Evolutionary conservation across 1,140 invertebrate genomes (phyloP).

Genomic region (Steinernema khuongi): DNA sequence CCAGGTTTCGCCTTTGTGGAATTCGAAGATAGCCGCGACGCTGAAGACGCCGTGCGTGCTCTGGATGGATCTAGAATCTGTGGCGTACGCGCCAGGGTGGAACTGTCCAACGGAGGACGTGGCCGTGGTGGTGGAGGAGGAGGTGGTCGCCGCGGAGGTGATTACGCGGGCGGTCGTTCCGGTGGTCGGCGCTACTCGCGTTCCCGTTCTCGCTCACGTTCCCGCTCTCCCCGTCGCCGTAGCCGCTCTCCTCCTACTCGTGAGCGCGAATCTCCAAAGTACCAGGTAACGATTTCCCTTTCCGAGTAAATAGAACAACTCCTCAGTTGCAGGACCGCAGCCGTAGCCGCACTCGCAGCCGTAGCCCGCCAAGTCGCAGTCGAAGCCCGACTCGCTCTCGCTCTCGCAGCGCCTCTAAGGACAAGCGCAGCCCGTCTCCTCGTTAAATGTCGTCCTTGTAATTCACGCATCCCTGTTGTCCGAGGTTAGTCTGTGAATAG

Average conservation of each 20-base stretch:
- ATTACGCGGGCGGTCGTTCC: conserved; percentile 22
- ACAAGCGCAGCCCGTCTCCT: not conserved
- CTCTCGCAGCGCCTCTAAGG: conserved; percentile 20
- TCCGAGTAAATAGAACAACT: too few relatives aligned
- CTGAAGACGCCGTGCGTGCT: conserved; percentile 83
- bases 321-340: too few relatives aligned
- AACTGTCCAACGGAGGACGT: conserved; percentile 37
- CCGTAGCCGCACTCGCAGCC: too few relatives aligned
- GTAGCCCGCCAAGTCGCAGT: not conserved
- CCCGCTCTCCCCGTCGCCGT: conserved; percentile 28
- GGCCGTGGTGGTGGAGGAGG: conserved; percentile 33
- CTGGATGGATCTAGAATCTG: conserved; percentile 70
- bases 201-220: conserved; percentile 25
- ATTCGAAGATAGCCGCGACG: conserved; percentile 86
- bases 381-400: conserved; percentile 32
- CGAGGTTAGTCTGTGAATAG: conserved; percentile 15
- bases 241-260: not conserved
- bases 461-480: not conserved
- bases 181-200: conserved; percentile 28
- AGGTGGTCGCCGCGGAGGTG: conserved; percentile 33
- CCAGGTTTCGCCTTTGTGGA: conserved; percentile 94
- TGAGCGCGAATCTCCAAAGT: not conserved
- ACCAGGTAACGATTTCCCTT: too few relatives aligned
- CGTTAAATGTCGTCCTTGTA: not conserved
- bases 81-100: conserved; percentile 48